Base-by-base conservation (phyloP, 2,888 invertebrate species). In the Hirtodrosophila cameraria region DNA sequence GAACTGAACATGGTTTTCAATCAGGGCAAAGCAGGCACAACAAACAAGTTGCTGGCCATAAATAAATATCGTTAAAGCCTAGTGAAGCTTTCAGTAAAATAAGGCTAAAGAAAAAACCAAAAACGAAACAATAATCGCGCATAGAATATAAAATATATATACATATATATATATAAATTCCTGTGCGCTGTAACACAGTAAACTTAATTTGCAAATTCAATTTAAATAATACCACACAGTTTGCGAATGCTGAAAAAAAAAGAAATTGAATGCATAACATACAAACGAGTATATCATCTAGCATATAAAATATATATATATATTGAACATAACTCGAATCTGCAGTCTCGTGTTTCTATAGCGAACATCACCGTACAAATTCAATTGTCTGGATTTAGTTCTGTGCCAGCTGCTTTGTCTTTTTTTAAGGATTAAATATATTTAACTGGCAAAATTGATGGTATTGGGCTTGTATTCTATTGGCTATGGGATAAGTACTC, bases 141-240 rank as follows among this genome's bases (percentile, higher is more conserved):
- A 82, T 82, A 76, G 86, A 82, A 85, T 81, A 79, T 82, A n/a
- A n/a, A n/a, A n/a, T n/a, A n/a, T n/a, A n/a, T n/a, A n/a, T n/a
- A n/a, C n/a, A n/a, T n/a, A n/a, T n/a, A n/a, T n/a, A n/a, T n/a
- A n/a, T n/a, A n/a, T n/a, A 79, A 83, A 65, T 50, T 57, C 54
- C 57, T 43, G 39, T 67, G 46, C 38, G 60, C 65, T 43, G 65
- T 68, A 58, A 61, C 58, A 83, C 83, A 82, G 83, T 86, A 80
- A 83, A 82, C 67, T 86, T 79, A 79, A 82, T 82, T 82, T 79
- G 65, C 64, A 80, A 82, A 82, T 86, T 83, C 86, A 82, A 82
- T 82, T 82, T 76, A 83, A 82, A 82, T 83, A 82, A 86, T 83
- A 67, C 83, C 68, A 53, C 54, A 58, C 60, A 66, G 46, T 23